Percentiles rank a stretch among this genome's conserved stretches.
Conservation (phyloP, 2,113 vertebrate genomes). For the Ceuthmochares aereus region DNA sequence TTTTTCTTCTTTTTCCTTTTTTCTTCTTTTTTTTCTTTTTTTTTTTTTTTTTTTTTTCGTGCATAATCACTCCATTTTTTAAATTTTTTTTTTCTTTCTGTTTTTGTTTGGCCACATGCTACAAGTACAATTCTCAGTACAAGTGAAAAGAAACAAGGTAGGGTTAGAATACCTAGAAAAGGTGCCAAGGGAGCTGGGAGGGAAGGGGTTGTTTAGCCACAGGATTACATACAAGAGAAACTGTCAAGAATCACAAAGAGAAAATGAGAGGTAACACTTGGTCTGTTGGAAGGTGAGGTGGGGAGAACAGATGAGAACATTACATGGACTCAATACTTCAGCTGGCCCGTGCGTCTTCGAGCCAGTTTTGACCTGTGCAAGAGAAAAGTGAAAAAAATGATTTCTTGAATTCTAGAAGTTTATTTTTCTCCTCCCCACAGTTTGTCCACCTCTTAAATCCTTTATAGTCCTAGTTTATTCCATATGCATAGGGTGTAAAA, state of each 20-base stretch:
- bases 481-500: background rate
- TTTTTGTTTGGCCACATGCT: constrained; percentile 93
- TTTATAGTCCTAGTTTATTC: background rate
- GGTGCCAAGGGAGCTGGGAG: constrained; percentile 48
- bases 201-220: constrained; percentile 84
- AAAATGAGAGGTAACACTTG: constrained; percentile 87
- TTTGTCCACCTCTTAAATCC: background rate
- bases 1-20: background rate
- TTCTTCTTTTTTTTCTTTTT: background rate
- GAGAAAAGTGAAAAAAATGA: background rate
- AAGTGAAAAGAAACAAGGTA: constrained; percentile 67
- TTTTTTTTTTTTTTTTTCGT: constrained; percentile 6
- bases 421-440: background rate
- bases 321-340: constrained; percentile 79
- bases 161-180: constrained; percentile 65
- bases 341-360: constrained; percentile 87
- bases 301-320: constrained; percentile 65
- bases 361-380: constrained; percentile 90
- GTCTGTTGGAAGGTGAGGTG: constrained; percentile 76
- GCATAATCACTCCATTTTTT: constrained; percentile 18
- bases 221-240: constrained; percentile 92
- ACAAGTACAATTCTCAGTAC: constrained; percentile 80
- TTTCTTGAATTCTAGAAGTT: background rate
- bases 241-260: constrained; percentile 91
- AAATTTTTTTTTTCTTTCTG: constrained; percentile 13